Base-by-base conservation (phyloP, 1,140 invertebrate species). In the Planococcus citri region DNA sequence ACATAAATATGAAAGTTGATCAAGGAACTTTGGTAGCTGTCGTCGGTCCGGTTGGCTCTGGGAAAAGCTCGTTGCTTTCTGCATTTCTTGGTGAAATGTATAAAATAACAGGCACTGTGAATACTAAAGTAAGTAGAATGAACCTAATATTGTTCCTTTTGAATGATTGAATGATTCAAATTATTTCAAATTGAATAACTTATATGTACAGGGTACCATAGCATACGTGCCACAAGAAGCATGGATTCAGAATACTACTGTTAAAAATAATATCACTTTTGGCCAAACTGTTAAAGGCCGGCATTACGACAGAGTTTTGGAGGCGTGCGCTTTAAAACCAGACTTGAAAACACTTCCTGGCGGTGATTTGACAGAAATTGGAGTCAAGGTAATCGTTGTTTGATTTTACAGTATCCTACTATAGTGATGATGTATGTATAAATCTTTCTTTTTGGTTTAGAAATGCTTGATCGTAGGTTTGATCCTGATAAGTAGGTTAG, bases 371-470 rank as follows among this genome's bases (percentile, higher is more conserved):
- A 83, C 81, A 1, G 82, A 83, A 74, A 83, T 83, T 33, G 82
- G 82, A 38, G 82, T 83, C 74, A 73, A 82, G 81, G 76, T 73
- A 60, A 14, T 64, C 3, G 3, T n/a, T 68, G 4, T 37, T 6
- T 68, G 9, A 12, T 24, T 38, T n/a, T 22, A 68, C 22, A 9
- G 27, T n/a, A 69, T 17, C 14, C n/a, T 68, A 21, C n/a, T 67
- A 29, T 71, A 89, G 83, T 91, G 91, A 61, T 83, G 82, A 38
- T 83, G 94, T 68, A 92, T 92, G 0, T 95, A 95, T 77, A 92
- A 94, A 6, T 84, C 92, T n/a, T n/a, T n/a, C n/a, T n/a, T n/a
- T n/a, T n/a, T n/a, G n/a, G n/a, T n/a, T n/a, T n/a, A n/a, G n/a
- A n/a, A n/a, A n/a, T n/a, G n/a, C n/a, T n/a, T n/a, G n/a, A n/a